phyloP scores from a whole-genome alignment of 2,797 vertebrate species.

The Amphiprion clarkii region DNA sequence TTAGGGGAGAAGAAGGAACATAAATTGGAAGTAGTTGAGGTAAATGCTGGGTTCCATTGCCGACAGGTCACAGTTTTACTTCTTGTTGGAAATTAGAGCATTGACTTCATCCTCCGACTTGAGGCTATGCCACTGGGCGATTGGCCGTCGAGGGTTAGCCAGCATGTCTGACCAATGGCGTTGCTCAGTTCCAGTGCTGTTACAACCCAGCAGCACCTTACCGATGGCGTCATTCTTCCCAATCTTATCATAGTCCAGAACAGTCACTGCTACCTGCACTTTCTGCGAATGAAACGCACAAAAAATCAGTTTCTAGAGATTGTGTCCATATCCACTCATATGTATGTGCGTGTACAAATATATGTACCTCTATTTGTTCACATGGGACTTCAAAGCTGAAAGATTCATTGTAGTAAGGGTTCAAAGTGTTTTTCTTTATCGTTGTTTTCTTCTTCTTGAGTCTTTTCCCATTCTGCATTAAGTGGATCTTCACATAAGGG shows the following conservation, averaged over 20 bases:
- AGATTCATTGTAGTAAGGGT: conserved; percentile 99
- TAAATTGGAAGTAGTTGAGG: conserved; percentile 35
- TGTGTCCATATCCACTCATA: not conserved
- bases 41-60: conserved; percentile 34
- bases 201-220: conserved; percentile 93
- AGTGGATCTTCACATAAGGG: conserved; percentile 98
- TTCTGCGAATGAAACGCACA: conserved; percentile 84
- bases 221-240: conserved; percentile 99
- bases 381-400: conserved; percentile 99
- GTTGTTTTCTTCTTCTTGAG: conserved; percentile 99
- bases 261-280: conserved; percentile 96
- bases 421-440: conserved; percentile 98
- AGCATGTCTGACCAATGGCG: conserved; percentile 98
- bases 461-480: conserved; percentile 98
- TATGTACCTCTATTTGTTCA: conserved; percentile 95
- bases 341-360: not conserved
- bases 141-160: conserved; percentile 96
- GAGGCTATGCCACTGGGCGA: conserved; percentile 98
- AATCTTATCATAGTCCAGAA: conserved; percentile 99
- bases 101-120: conserved; percentile 95
- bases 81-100: conserved; percentile 91
- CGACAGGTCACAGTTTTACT: conserved; percentile 76
- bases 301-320: not conserved
- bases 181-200: conserved; percentile 92
- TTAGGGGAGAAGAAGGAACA: conserved; percentile 28